Percentiles rank a stretch among this genome's conserved stretches.
These are phyloP conservation scores for Plectropomus leopardus DNA, from an alignment of 2,113 vertebrate genomes.

Conservation along the genomic window DNA sequence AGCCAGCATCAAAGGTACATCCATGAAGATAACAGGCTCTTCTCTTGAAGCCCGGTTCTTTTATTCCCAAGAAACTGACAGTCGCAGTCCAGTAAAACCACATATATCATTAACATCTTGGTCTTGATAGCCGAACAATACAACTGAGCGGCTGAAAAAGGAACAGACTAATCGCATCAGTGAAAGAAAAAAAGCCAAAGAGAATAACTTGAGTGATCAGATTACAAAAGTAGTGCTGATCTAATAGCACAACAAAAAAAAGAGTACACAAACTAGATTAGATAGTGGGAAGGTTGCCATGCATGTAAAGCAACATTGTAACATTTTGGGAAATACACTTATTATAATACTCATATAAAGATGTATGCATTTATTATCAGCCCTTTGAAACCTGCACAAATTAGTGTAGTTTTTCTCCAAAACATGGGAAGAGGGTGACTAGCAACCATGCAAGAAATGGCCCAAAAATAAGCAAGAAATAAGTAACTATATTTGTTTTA, in stretches of 20 bases:
- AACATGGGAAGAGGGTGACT: too few species aligned
- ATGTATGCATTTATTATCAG: too few species aligned
- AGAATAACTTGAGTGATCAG: not conserved
- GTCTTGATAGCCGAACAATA: not conserved
- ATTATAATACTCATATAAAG: too few species aligned
- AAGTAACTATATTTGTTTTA: too few species aligned
- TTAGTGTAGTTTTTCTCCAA: too few species aligned
- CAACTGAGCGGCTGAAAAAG: not conserved
- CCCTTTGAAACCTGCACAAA: too few species aligned
- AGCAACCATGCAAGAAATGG: too few species aligned
- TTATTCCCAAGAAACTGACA: not conserved
- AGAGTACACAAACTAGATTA: not conserved
- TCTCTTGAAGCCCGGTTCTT: not conserved
- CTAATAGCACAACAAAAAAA: not conserved
- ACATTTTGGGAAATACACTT: too few species aligned
- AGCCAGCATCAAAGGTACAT: conserved; percentile 9
- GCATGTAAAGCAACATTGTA: too few species aligned
- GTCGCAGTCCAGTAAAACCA: not conserved
- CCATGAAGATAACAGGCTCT: not conserved
- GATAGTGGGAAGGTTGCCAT: not conserved
- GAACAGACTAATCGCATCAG: not conserved
- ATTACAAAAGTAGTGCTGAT: not conserved
- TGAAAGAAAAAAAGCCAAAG: not conserved
- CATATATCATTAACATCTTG: not conserved
- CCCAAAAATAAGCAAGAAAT: too few species aligned